A percentile compares a stretch with the other conserved stretches of the same genome.
Conservation (phyloP, 2,113 vertebrate species). For the Pipra filicauda region DNA sequence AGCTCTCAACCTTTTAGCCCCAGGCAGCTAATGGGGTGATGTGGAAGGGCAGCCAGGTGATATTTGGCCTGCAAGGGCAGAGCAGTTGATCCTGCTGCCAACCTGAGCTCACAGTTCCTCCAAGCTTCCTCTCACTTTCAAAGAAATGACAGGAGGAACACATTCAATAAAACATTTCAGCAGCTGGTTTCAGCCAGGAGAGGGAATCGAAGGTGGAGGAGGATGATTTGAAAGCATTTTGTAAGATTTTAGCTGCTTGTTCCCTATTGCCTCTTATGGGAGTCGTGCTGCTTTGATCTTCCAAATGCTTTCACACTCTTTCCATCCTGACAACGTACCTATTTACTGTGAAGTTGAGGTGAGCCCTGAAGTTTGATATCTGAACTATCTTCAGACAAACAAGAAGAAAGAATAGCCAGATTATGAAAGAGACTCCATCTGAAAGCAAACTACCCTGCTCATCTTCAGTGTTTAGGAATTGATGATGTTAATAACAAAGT, state of each 20-base stretch:
- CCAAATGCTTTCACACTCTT: background rate
- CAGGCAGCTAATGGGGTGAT: background rate
- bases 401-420: background rate
- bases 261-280: conserved; percentile 10
- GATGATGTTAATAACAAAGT: background rate
- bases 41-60: background rate
- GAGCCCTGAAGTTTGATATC: background rate
- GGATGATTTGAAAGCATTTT: conserved; percentile 22
- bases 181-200: background rate
- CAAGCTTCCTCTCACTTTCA: background rate
- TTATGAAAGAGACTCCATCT: background rate
- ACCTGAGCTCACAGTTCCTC: background rate
- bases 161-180: background rate
- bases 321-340: background rate
- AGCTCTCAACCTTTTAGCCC: background rate
- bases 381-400: background rate
- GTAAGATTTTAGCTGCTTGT: conserved; percentile 24
- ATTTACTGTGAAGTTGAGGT: background rate
- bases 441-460: background rate
- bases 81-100: background rate
- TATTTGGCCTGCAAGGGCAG: background rate
- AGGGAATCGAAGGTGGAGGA: background rate
- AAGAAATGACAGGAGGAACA: background rate
- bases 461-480: fast-evolving
- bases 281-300: conserved; percentile 34